Percentiles rank a stretch among this genome's conserved stretches.
phyloP scores from a whole-genome alignment of 30 jellyfish, hydroid and myxozoan genomes.

The Phacellophora camtschatica region DNA sequence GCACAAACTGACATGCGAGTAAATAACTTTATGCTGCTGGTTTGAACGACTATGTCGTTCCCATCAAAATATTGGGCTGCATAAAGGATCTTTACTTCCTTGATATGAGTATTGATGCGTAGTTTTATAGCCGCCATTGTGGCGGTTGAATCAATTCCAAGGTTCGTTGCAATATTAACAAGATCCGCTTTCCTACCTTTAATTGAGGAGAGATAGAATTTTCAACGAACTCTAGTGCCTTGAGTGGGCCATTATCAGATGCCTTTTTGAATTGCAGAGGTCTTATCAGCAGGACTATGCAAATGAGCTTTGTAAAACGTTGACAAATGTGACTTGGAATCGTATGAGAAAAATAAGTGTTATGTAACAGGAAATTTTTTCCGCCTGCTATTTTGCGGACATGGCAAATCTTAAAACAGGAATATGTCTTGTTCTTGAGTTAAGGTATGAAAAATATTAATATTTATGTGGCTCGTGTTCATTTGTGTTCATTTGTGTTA shows the following conservation, averaged over 20 bases:
- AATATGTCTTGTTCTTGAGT: too few species aligned
- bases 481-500: too few species aligned
- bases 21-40: constrained; percentile 27
- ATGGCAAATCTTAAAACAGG: too few species aligned
- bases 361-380: too few species aligned
- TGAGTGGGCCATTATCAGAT: not conserved
- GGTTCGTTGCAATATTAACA: not conserved
- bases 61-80: not conserved
- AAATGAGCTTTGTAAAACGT: not conserved
- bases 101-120: not conserved
- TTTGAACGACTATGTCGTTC: not conserved
- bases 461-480: too few species aligned
- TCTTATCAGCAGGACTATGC: constrained; percentile 18
- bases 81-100: not conserved
- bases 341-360: too few species aligned
- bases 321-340: too few species aligned
- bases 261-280: not conserved
- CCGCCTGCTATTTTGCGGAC: too few species aligned
- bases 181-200: too few species aligned
- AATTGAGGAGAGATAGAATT: not conserved
- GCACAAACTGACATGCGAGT: constrained; percentile 35
- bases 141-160: not conserved
- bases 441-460: too few species aligned
- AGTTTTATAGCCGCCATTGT: not conserved
- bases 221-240: not conserved